Percentiles rank a stretch among this genome's conserved stretches.
Evolutionary conservation across 2,888 invertebrate species (phyloP).

Genomic region (Lapara coniferarum): DNA sequence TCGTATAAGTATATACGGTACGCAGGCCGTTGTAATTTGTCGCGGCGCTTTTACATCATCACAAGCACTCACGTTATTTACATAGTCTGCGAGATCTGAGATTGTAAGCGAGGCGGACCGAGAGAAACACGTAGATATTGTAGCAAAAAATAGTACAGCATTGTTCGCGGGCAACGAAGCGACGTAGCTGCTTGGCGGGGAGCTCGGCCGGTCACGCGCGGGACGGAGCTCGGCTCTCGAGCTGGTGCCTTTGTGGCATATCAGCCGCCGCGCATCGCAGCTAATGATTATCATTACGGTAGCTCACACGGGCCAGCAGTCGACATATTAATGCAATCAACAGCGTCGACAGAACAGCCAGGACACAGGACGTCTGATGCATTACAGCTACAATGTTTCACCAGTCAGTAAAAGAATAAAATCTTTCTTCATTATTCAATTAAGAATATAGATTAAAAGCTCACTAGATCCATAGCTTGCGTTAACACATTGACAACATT

Average conservation of each 20-base stretch:
- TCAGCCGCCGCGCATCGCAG: constrained; percentile 15
- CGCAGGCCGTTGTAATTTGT: constrained; percentile 19
- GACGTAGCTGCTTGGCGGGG: constrained; percentile 9
- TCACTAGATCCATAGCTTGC: too few species aligned
- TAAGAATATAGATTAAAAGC: too few species aligned
- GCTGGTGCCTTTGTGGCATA: constrained; percentile 14
- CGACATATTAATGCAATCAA: constrained; percentile 15
- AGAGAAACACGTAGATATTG: constrained; percentile 22
- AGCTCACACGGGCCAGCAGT: constrained; percentile 7
- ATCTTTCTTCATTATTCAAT: too few species aligned
- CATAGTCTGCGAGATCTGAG: constrained; percentile 21
- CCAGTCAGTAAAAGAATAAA: too few species aligned
- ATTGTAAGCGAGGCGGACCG: constrained; percentile 8
- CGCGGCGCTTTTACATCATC: constrained; percentile 20
- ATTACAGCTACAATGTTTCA: too few species aligned
- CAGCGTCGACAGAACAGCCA: neutral
- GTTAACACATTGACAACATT: too few species aligned
- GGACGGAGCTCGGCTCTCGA: constrained; percentile 1
- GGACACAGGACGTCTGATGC: too few species aligned
- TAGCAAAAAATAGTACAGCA: constrained; percentile 21
- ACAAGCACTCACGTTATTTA: constrained; percentile 21
- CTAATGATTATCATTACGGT: constrained; percentile 24
- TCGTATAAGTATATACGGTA: neutral
- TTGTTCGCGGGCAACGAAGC: neutral
- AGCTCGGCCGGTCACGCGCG: constrained; percentile 15